Evolutionary conservation across 2,113 vertebrate species (phyloP).

Genomic region (Megaceryle maxima): DNA sequence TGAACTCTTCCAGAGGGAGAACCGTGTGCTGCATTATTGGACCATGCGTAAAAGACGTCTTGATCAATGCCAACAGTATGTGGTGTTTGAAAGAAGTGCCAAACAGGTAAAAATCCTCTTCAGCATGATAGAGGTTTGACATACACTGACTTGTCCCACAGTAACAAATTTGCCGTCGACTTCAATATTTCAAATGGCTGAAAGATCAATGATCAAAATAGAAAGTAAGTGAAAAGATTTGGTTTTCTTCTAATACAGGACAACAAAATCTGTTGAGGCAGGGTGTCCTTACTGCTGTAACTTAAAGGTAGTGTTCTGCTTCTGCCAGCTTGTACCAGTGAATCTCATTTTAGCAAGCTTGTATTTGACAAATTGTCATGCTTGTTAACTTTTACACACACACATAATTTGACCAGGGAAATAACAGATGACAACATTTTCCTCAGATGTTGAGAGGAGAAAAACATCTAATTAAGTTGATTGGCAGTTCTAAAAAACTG

Average conservation of each 20-base stretch:
- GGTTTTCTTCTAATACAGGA: background rate
- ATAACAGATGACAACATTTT: constrained; percentile 3
- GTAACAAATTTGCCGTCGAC: background rate
- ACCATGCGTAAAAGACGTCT: constrained; percentile 96
- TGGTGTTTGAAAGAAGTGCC: constrained; percentile 98
- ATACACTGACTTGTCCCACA: background rate
- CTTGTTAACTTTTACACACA: background rate
- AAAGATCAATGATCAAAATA: background rate
- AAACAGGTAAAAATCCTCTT: constrained; percentile 84
- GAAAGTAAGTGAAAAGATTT: background rate
- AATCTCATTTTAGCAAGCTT: background rate
- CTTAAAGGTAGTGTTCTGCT: background rate
- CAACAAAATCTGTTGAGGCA: background rate
- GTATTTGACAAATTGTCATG: background rate
- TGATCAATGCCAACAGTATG: constrained; percentile 98
- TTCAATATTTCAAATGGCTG: background rate
- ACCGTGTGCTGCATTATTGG: constrained; percentile 97
- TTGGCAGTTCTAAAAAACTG: background rate
- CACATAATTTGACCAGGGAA: background rate
- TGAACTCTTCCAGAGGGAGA: constrained; percentile 96
- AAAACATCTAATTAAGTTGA: background rate
- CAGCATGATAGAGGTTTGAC: background rate
- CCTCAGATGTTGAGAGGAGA: background rate
- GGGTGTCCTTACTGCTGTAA: background rate
- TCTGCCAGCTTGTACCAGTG: background rate